A percentile compares a stretch with the other conserved stretches of the same genome.
These are phyloP conservation scores for Onychostoma macrolepis DNA, from an alignment of 2,113 vertebrate genomes.

Conservation along the genomic window DNA sequence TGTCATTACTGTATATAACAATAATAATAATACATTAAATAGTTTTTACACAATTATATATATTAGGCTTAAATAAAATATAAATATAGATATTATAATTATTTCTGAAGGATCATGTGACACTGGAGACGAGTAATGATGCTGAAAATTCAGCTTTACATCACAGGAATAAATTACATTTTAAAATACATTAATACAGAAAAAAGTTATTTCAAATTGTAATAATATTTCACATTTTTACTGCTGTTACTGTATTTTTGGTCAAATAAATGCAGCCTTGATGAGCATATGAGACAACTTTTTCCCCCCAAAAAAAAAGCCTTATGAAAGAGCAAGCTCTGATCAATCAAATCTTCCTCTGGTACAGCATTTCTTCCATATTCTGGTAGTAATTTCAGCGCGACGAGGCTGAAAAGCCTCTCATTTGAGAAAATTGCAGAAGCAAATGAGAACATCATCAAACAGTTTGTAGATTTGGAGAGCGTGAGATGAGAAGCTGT, in stretches of 20 bases:
- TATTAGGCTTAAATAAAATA: too few species aligned
- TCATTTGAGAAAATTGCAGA: slow-evolving; percentile 6
- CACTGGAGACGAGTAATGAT: not conserved
- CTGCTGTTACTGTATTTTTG: not conserved
- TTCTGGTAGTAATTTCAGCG: not conserved
- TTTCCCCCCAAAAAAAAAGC: too few species aligned
- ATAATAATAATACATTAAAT: too few species aligned
- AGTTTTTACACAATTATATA: too few species aligned
- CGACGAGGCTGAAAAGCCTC: not conserved
- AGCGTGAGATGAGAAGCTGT: not conserved
- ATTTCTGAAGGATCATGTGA: not conserved
- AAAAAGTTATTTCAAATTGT: not conserved
- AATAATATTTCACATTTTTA: not conserved
- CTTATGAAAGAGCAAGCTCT: too few species aligned
- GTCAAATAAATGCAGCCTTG: not conserved
- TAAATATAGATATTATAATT: too few species aligned
- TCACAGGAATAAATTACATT: not conserved
- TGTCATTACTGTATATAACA: too few species aligned
- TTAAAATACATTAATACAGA: not conserved
- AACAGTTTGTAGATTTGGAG: slow-evolving; percentile 14
- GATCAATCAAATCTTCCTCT: not conserved
- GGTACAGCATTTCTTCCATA: not conserved
- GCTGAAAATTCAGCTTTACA: too few species aligned
- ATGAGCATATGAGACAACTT: not conserved
- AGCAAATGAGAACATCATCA: slow-evolving; percentile 24